A percentile compares a stretch with the other conserved stretches of the same genome.
These are phyloP conservation scores for Falco novaeseelandiae DNA, from an alignment of 2,797 vertebrate genomes.

Conservation along the genomic window DNA sequence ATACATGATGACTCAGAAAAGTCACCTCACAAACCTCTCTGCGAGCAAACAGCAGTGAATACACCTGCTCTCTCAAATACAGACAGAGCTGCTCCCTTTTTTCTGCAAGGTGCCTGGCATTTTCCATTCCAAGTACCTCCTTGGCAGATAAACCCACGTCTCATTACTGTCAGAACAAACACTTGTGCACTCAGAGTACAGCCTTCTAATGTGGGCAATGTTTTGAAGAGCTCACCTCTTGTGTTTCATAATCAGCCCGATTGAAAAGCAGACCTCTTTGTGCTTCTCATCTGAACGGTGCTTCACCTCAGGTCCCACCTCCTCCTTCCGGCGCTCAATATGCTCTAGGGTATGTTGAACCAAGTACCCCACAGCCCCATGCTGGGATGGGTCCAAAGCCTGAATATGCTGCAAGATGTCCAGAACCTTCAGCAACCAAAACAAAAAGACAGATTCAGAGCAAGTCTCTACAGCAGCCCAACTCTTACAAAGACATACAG, in stretches of 20 bases:
- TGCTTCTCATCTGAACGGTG: conserved; percentile 87
- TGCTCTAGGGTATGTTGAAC: conserved; percentile 97
- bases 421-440: conserved; percentile 85
- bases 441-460: conserved; percentile 28
- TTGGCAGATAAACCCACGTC: neutral
- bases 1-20: neutral
- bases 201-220: neutral
- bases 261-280: conserved; percentile 89
- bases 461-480: neutral
- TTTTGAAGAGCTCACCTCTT: conserved; percentile 83
- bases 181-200: neutral
- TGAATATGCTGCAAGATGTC: conserved; percentile 98
- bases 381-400: conserved; percentile 93
- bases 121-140: neutral
- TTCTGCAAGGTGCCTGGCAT: neutral
- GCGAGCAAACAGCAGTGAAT: neutral
- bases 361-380: conserved; percentile 93
- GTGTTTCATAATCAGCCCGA: conserved; percentile 96
- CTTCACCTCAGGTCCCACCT: conserved; percentile 88
- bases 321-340: conserved; percentile 94
- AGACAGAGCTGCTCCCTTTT: neutral
- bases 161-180: neutral
- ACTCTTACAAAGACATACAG: neutral
- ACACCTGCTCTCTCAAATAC: neutral
- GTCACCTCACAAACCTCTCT: neutral